Evolutionary conservation across 2,888 invertebrate species (phyloP), one percentile per base, ranked within the genome.

Genomic region (Danaus chrysippus): DNA sequence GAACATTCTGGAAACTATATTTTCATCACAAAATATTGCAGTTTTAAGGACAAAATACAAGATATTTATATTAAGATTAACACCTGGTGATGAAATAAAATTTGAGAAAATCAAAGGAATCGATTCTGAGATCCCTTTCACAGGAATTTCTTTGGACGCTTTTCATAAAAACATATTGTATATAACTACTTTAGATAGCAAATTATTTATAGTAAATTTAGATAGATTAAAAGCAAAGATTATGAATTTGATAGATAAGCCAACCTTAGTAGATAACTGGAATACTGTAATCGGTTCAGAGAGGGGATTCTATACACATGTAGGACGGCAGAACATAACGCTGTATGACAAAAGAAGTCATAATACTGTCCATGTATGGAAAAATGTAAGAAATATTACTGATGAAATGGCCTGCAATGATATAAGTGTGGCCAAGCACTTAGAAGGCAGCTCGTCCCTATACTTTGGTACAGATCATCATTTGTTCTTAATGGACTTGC

Each of bases 261-360:
- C 67, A 10, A 70, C 76, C 10, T 68, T 82, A 46, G 63, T 79
- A 0, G 76, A 92, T 67, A 89, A 91, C 70, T 91, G 90, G 88
- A 87, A 79, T 60, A 76, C 79, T 1, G 84, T 92, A 0, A 70
- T 84, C n/a, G 79, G 83, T 41, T 75, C 78, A 0, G 84, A 86
- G 46, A 74, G 85, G 54, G 73, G 75, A 1, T 79, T 76, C 59
- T 89, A 82, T 57, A 76, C 82, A 12, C 86, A 88, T 61, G 72
- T 85, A 1, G 75, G 82, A 3, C 80, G 70, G 62, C 73, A 77
- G 46, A 70, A 75, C 1, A 70, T 91, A n/a, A 78, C 83, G 0
- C 70, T 86, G 0, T 90, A 91, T 59, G 91, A 91, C 63, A 91
- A 89, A 71, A 74, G 89, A 67, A 81, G 80, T 0, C 82, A 87